A percentile compares a stretch with the other conserved stretches of the same genome.
These are phyloP conservation scores for Myanophis thanlyinensis DNA, from an alignment of 2,113 vertebrate genomes.

Conservation along the genomic window DNA sequence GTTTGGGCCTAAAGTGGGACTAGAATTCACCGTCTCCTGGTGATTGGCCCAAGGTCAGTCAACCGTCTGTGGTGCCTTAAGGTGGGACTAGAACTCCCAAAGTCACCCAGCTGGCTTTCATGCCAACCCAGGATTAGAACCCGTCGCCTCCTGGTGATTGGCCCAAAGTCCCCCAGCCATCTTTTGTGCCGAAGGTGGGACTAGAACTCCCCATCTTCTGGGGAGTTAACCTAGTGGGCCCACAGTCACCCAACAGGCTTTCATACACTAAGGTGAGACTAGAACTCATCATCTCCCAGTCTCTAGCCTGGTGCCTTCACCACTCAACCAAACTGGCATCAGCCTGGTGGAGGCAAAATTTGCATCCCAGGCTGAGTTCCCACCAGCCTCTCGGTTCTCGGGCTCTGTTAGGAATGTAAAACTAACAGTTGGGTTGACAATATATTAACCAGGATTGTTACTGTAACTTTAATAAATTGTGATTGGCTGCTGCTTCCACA, in stretches of 20 bases:
- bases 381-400: neutral
- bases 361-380: accelerated
- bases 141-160: neutral
- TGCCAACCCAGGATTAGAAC: neutral
- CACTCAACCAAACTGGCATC: neutral
- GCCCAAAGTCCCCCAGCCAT: too few species aligned
- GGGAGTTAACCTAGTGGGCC: too few species aligned
- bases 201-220: too few species aligned
- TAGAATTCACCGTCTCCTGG: neutral
- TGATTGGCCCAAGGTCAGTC: neutral
- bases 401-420: too few species aligned
- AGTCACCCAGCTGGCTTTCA: neutral
- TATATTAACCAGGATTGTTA: too few species aligned
- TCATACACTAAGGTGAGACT: neutral
- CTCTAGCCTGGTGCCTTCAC: too few species aligned
- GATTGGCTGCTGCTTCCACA: too few species aligned
- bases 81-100: neutral
- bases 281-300: neutral
- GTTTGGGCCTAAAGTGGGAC: too few species aligned
- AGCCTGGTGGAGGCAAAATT: neutral
- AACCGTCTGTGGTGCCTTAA: neutral
- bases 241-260: too few species aligned
- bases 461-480: too few species aligned
- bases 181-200: too few species aligned
- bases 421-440: too few species aligned